Conservation (phyloP, 2,797 vertebrate genomes). For the Sebastes hopkinsi region DNA sequence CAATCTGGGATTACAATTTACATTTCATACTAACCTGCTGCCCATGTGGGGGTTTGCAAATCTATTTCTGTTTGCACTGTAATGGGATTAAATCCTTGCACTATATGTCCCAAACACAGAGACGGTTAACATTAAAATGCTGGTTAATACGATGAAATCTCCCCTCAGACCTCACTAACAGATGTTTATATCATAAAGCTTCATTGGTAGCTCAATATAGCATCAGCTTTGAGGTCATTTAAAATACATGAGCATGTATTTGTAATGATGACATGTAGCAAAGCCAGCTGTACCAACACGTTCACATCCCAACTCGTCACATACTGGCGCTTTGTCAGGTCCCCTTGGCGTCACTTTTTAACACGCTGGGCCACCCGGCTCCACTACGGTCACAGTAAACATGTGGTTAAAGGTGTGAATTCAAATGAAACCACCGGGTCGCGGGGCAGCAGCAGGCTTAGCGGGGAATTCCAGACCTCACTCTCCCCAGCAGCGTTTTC, state of each 20-base stretch:
- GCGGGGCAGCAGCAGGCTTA: too few species aligned
- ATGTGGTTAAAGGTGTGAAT: too few species aligned
- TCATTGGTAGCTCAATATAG: neutral
- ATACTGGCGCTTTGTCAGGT: rapidly evolving
- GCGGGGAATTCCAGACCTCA: too few species aligned
- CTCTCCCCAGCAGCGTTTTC: too few species aligned
- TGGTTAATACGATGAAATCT: neutral
- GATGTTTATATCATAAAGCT: too few species aligned
- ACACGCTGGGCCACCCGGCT: too few species aligned
- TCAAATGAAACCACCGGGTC: too few species aligned
- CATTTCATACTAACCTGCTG: neutral
- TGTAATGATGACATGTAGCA: too few species aligned
- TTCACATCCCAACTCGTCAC: too few species aligned
- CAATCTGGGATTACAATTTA: neutral
- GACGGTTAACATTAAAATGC: neutral
- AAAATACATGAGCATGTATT: neutral
- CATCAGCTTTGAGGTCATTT: neutral
- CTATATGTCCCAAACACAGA: neutral
- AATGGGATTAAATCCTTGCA: neutral
- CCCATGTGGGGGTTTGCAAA: neutral
- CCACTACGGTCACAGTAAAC: too few species aligned
- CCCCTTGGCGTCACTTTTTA: too few species aligned
- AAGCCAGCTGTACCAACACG: too few species aligned
- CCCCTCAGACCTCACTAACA: neutral
- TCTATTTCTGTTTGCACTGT: neutral